Evolutionary conservation across 92 coral and sea anemone species (phyloP).

Genomic region (Palythoa heliodiscus): DNA sequence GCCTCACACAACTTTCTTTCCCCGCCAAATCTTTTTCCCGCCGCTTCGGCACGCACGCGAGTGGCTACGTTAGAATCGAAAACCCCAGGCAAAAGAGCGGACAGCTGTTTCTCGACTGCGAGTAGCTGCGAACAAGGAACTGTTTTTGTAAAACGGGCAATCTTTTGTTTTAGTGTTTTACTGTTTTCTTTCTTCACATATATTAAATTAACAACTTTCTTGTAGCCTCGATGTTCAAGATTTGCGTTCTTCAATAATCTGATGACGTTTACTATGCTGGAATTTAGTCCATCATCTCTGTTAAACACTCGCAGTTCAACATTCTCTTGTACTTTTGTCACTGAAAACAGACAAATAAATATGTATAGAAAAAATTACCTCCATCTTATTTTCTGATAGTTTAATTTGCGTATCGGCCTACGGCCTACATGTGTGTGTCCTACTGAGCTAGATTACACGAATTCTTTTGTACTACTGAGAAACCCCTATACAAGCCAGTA

Average conservation of each 20-base stretch:
- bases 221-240: slow-evolving; percentile 7
- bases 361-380: too few relatives aligned
- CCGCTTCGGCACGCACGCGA: slow-evolving; percentile 32
- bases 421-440: too few relatives aligned
- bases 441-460: too few relatives aligned
- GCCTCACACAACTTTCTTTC: background rate
- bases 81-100: slow-evolving; percentile 21
- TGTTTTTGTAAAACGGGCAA: slow-evolving; percentile 19
- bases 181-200: slow-evolving; percentile 1
- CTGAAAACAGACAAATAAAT: slow-evolving; percentile 1
- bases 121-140: slow-evolving; percentile 21
- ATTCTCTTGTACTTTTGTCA: background rate
- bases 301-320: slow-evolving; percentile 20
- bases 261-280: background rate
- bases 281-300: background rate
- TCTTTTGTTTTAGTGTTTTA: background rate
- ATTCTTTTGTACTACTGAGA: too few relatives aligned
- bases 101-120: slow-evolving; percentile 14
- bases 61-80: slow-evolving; percentile 4
- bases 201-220: background rate
- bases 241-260: slow-evolving; percentile 2
- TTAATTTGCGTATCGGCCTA: too few relatives aligned
- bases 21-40: slow-evolving; percentile 12
- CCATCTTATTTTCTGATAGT: too few relatives aligned
- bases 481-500: too few relatives aligned